phyloP scores from a whole-genome alignment of 2,113 vertebrate species.

The Psettodes erumei region DNA sequence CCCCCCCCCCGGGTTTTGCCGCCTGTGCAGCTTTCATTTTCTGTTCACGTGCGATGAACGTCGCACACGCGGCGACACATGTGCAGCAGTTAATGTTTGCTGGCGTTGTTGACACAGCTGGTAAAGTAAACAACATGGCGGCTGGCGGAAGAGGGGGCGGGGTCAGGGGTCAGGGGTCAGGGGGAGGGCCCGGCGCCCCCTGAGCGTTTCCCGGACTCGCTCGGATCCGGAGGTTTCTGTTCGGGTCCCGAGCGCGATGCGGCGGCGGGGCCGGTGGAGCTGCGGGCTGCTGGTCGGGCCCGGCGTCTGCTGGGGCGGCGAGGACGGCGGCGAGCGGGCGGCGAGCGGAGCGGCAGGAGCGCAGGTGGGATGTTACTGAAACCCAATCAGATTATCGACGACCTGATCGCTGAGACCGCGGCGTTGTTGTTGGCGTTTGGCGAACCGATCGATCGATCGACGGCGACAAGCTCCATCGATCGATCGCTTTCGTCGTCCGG shows the following conservation, averaged over 20 bases:
- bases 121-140: conserved; percentile 64
- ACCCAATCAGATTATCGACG: too few species aligned
- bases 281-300: conserved; percentile 55
- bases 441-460: too few species aligned
- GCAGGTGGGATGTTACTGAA: conserved; percentile 74
- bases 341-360: background rate
- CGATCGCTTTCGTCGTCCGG: too few species aligned
- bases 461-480: too few species aligned
- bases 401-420: too few species aligned
- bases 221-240: background rate
- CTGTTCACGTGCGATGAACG: background rate
- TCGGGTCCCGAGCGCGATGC: conserved; percentile 48
- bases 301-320: conserved; percentile 4
- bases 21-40: conserved; percentile 57
- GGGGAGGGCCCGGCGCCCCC: too few species aligned
- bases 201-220: background rate
- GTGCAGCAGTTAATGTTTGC: too few species aligned
- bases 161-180: too few species aligned
- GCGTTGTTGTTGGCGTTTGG: too few species aligned
- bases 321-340: conserved; percentile 33
- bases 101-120: conserved; percentile 79
- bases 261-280: conserved; percentile 60
- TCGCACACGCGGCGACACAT: too few species aligned
- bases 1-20: background rate
- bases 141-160: background rate